phyloP scores from a whole-genome alignment of 2,113 vertebrate genomes.

The Dasypus novemcinctus region DNA sequence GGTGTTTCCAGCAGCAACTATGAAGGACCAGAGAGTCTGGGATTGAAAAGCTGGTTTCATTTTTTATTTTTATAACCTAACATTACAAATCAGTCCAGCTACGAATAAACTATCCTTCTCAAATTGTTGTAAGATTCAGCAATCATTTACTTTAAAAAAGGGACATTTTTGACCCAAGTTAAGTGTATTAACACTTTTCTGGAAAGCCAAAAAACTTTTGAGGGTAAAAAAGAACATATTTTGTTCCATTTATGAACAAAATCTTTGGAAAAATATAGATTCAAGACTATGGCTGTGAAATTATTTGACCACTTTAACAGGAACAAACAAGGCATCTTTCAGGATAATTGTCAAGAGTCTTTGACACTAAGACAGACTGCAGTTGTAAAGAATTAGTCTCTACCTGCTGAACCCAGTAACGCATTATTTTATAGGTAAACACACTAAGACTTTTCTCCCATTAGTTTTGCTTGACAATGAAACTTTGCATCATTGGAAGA shows the following conservation, averaged over 20 bases:
- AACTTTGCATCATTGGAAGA: not conserved
- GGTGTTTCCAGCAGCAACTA: not conserved
- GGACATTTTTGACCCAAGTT: not conserved
- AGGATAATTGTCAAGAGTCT: not conserved
- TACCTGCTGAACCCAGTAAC: not conserved
- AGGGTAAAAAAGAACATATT: not conserved
- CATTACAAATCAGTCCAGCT: not conserved
- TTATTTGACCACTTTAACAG: not conserved
- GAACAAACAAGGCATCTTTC: not conserved
- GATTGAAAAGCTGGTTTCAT: not conserved
- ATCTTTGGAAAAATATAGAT: not conserved
- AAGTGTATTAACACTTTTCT: not conserved
- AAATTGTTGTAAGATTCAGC: not conserved
- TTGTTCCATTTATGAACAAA: conserved; percentile 22
- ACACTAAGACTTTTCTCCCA: not conserved
- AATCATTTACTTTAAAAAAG: not conserved
- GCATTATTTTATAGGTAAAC: not conserved
- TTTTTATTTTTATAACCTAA: not conserved
- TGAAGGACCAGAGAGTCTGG: not conserved
- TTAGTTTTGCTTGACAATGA: not conserved
- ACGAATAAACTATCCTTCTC: not conserved
- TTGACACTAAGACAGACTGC: not conserved
- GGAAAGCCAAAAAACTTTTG: not conserved
- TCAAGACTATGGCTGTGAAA: not conserved
- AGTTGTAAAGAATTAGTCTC: not conserved